Evolutionary conservation across 2,797 vertebrate species (phyloP).

Genomic region (Miichthys miiuy): DNA sequence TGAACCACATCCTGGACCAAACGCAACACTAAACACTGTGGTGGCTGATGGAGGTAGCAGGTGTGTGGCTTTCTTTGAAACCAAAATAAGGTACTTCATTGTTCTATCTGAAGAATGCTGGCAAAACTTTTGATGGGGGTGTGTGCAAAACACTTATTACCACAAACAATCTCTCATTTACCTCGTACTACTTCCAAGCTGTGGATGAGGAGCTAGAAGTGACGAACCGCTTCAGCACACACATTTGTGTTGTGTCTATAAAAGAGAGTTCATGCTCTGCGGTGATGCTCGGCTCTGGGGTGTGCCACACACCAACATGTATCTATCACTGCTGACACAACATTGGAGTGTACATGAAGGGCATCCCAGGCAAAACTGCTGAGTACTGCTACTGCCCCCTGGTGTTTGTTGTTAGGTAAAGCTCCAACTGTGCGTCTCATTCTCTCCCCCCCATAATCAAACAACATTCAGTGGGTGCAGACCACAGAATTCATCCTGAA

Average conservation of each 20-base stretch:
- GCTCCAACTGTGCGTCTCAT: neutral
- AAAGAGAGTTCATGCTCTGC: conserved; percentile 9
- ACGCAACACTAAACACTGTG: neutral
- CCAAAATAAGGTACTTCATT: neutral
- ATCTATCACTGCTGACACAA: conserved; percentile 8
- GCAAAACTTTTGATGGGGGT: neutral
- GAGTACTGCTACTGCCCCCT: conserved; percentile 75
- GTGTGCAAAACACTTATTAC: neutral
- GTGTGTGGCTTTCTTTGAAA: neutral
- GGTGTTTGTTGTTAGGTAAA: conserved; percentile 32
- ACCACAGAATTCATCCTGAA: conserved; percentile 19
- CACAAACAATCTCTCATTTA: neutral
- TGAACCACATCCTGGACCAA: conserved; percentile 51
- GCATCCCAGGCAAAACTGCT: conserved; percentile 1
- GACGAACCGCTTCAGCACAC: neutral
- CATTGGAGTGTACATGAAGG: conserved; percentile 29
- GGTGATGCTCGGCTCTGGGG: conserved; percentile 6
- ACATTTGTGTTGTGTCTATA: conserved; percentile 4
- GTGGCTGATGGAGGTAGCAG: neutral
- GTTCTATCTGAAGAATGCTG: neutral
- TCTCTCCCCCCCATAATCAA: neutral
- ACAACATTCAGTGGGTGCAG: conserved; percentile 9
- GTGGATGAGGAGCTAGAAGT: neutral
- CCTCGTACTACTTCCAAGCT: neutral
- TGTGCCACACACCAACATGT: conserved; percentile 1